Base-by-base conservation (phyloP, 23 tunicate genomes). In the Pegea sp. region DNA sequence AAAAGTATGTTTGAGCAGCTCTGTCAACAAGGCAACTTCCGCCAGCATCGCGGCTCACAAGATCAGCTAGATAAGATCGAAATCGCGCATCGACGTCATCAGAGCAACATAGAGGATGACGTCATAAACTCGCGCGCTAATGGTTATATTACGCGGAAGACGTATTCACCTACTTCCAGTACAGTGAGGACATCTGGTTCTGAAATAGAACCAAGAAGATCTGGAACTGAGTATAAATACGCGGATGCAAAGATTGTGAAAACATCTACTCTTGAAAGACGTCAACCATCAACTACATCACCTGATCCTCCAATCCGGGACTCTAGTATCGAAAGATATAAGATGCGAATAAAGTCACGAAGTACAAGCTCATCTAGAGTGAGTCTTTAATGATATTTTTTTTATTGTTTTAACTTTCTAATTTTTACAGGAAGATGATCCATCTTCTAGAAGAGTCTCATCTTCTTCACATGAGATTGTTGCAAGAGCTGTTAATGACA, bases 301-400 rank as follows among this genome's bases (percentile, higher is more conserved):
- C 79, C 79, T 18, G 79, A 64, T 6, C 79, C 79, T 30, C 79
- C 79, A 1, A 48, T 34, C 21, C 34, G 79, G 44, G 70, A 72
- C 38, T 38, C 46, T 38, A 38, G 46, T 38, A n/a, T n/a, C n/a
- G n/a, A n/a, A n/a, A n/a, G n/a, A n/a, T n/a, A n/a, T n/a, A n/a
- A n/a, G n/a, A n/a, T n/a, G n/a, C n/a, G n/a, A n/a, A n/a, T n/a
- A n/a, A n/a, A 61, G 34, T 26, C 65, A 43, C 26, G 19, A 20
- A 26, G 24, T 54, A n/a, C 62, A 57, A 62, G 71, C 56, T 16
- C 42, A 30, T 48, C 22, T 18, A 42, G 7, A 26, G 11, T 5
- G 46, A 6, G 56, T 16, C n/a, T 13, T 13, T 22, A 19, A 13
- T 11, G 8, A 11, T 51, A 38, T 38, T 38, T 8, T 38, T 38